Percentiles rank a stretch among this genome's conserved stretches.
Conservation (phyloP, 2,888 invertebrate genomes). For the Macropis europaea region DNA sequence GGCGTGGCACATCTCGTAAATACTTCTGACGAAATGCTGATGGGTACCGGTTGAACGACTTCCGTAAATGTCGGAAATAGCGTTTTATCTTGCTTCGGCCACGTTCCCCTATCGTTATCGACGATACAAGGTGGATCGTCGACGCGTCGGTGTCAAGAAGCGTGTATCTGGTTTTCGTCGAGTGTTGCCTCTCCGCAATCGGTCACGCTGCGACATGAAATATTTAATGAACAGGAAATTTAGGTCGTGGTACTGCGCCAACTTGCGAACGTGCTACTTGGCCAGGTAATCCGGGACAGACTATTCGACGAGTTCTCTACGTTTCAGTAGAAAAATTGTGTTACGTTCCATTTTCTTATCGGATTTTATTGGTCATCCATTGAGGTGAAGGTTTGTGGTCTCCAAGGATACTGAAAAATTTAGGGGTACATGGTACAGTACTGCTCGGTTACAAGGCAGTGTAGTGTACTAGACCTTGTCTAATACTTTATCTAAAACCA, state of each 20-base stretch:
- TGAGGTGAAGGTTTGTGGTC: too few species aligned
- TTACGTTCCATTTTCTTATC: neutral
- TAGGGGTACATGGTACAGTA: too few species aligned
- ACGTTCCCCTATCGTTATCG: slow-evolving; percentile 23
- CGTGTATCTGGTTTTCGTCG: slow-evolving; percentile 14
- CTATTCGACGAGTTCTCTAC: neutral
- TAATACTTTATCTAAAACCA: too few species aligned
- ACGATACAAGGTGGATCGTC: slow-evolving; percentile 18
- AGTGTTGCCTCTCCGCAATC: slow-evolving; percentile 19
- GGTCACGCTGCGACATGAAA: slow-evolving; percentile 38
- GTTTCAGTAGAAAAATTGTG: neutral
- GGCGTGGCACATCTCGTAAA: neutral
- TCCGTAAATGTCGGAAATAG: slow-evolving; percentile 24
- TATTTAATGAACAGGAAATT: slow-evolving; percentile 53
- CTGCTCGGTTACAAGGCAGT: too few species aligned
- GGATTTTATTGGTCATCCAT: neutral
- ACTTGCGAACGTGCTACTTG: slow-evolving; percentile 33
- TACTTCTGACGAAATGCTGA: slow-evolving; percentile 12
- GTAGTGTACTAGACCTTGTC: too few species aligned
- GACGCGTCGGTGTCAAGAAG: slow-evolving; percentile 11
- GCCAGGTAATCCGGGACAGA: slow-evolving; percentile 31
- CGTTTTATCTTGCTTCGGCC: slow-evolving; percentile 15
- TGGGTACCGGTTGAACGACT: slow-evolving; percentile 10
- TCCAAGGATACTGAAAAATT: too few species aligned
- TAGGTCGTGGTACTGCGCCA: slow-evolving; percentile 55